Percentiles rank a stretch among this genome's conserved stretches.
These are phyloP conservation scores for Calliphora vomitoria DNA, from an alignment of 2,888 invertebrate genomes.

Conservation along the genomic window DNA sequence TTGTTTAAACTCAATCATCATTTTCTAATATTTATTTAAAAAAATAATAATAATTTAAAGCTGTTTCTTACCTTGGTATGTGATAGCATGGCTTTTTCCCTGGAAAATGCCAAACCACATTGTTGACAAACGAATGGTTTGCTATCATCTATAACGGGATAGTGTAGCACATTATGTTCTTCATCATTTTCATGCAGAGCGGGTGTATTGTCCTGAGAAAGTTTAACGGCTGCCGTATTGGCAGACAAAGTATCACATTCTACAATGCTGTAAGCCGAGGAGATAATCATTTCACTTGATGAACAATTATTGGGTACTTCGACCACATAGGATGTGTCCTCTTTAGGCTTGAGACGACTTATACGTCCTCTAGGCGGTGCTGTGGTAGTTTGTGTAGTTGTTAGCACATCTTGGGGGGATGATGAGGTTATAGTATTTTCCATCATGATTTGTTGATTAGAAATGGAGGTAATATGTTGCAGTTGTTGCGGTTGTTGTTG, in stretches of 20 bases:
- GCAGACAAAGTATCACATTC: slow-evolving; percentile 63
- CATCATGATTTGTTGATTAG: slow-evolving; percentile 45
- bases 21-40: slow-evolving; percentile 29
- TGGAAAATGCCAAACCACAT: slow-evolving; percentile 91
- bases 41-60: background rate
- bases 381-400: slow-evolving; percentile 45
- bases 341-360: slow-evolving; percentile 81
- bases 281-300: slow-evolving; percentile 49
- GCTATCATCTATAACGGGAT: slow-evolving; percentile 88
- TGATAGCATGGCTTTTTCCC: slow-evolving; percentile 92
- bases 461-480: slow-evolving; percentile 54
- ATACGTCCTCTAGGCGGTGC: slow-evolving; percentile 78
- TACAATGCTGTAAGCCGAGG: slow-evolving; percentile 67
- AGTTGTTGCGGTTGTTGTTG: slow-evolving; percentile 65
- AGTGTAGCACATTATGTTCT: slow-evolving; percentile 77
- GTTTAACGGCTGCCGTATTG: slow-evolving; percentile 67
- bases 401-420: slow-evolving; percentile 3
- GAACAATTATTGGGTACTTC: slow-evolving; percentile 71
- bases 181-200: slow-evolving; percentile 23
- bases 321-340: slow-evolving; percentile 80
- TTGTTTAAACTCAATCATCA: slow-evolving; percentile 75
- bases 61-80: slow-evolving; percentile 87
- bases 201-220: slow-evolving; percentile 64
- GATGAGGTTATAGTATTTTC: slow-evolving; percentile 50
- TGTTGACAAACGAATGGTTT: slow-evolving; percentile 93